Evolutionary conservation across 2,888 invertebrate species (phyloP).

Genomic region (Petrophora chlorosata): DNA sequence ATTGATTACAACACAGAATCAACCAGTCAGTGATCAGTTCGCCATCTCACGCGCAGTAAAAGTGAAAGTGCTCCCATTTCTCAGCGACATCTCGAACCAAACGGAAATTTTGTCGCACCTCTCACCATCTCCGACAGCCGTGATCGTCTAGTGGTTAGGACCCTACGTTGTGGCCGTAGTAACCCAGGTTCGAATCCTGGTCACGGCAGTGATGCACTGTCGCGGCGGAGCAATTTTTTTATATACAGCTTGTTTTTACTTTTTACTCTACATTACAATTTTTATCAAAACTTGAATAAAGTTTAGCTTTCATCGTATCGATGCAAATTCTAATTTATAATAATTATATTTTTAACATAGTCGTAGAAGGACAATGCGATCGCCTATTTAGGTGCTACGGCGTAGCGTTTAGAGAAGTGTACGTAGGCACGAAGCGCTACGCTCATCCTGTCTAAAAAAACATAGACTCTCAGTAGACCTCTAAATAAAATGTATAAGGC

Average conservation of each 20-base stretch:
- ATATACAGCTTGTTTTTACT: constrained; percentile 18
- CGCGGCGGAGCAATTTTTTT: constrained; percentile 42
- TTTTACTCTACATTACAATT: background rate
- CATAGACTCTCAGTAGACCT: too few relatives aligned
- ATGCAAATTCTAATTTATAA: too few relatives aligned
- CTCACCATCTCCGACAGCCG: constrained; percentile 52
- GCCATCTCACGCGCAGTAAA: background rate
- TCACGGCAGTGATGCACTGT: constrained; percentile 54
- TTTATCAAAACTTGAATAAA: background rate
- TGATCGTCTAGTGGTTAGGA: constrained; percentile 90
- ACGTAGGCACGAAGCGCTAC: too few relatives aligned
- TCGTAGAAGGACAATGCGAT: too few relatives aligned
- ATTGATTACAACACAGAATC: too few relatives aligned
- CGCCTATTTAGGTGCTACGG: constrained; percentile 87
- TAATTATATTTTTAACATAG: too few relatives aligned
- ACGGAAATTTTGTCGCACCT: constrained; percentile 7
- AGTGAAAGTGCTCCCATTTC: constrained; percentile 40
- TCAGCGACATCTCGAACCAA: background rate
- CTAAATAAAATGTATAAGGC: too few relatives aligned
- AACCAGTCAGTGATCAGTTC: too few relatives aligned
- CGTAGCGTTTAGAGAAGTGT: too few relatives aligned
- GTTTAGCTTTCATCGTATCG: too few relatives aligned
- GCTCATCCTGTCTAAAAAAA: constrained; percentile 68
- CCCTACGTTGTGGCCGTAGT: constrained; percentile 91
- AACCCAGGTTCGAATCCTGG: constrained; percentile 87